phyloP scores from a whole-genome alignment of 2,113 vertebrate genomes.

The Megaptera novaeangliae region DNA sequence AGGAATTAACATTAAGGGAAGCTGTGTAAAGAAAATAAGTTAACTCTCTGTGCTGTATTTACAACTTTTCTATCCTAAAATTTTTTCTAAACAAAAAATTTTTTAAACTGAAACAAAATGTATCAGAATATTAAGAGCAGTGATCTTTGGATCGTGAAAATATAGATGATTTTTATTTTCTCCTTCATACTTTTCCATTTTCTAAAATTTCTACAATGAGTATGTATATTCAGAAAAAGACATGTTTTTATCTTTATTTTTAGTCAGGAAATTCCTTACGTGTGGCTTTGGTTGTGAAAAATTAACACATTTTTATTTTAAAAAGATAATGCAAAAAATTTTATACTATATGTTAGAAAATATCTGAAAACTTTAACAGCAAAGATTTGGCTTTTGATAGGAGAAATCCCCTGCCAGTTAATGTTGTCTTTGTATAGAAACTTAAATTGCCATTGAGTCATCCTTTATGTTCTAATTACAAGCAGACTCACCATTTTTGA shows the following conservation, averaged over 20 bases:
- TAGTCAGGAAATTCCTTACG: not conserved
- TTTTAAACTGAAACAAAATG: not conserved
- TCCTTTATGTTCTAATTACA: not conserved
- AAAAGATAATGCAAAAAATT: not conserved
- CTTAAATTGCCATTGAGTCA: not conserved
- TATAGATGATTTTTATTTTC: not conserved
- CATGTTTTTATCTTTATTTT: not conserved
- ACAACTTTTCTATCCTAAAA: not conserved
- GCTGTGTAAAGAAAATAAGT: not conserved
- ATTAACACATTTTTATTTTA: not conserved
- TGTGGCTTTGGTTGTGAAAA: not conserved
- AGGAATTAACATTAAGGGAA: not conserved
- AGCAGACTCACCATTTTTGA: not conserved
- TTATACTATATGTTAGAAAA: not conserved
- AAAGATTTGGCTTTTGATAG: not conserved
- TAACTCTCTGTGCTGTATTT: not conserved
- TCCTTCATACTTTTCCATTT: not conserved
- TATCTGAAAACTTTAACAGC: not conserved
- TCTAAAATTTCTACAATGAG: not conserved
- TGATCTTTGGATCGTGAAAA: not conserved
- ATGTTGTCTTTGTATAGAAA: not conserved
- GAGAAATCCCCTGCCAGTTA: not conserved
- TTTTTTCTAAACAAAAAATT: not conserved
- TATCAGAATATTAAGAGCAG: not conserved
- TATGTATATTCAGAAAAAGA: not conserved